Base-by-base conservation (phyloP, 2,888 invertebrate species). In the Taphrorychus bicolor region DNA sequence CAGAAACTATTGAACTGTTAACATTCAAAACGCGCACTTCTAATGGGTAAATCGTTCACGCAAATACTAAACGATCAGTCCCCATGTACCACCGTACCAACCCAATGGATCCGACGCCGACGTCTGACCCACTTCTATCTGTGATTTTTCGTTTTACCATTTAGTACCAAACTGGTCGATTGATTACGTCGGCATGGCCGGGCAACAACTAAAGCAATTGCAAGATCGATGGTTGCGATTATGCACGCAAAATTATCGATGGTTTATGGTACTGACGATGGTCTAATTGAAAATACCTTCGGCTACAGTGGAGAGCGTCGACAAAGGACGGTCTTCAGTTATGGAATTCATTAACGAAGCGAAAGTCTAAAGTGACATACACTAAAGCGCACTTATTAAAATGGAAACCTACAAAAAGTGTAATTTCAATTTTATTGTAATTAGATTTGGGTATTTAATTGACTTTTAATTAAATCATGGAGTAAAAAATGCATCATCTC, bases 111-210 rank as follows among this genome's bases (percentile, higher is more conserved):
- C 57, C 59, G 67, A 64, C n/a, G n/a, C n/a, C n/a, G n/a, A n/a
- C n/a, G 69, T 57, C 40, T 69, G 69, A 65, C 69, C 69, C 60
- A 69, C 69, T 69, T 69, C 48, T 23, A n/a, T 23, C 17, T 18
- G 7, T 19, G 48, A 62, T 64, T 65, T 65, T 63, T 64, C 45
- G 69, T 32, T 32, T 64, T 63, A 59, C 53, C 64, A 64, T 68
- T 64, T 63, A 62, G 49, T 24, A 16, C 40, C 18, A 62, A 57
- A 42, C 61, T 52, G 49, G 52, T 61, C 57, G 66, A 59, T 59
- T 51, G 59, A 40, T 59, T 49, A 51, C 51, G 40, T 14, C 24
- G 19, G 23, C 9, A 40, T 42, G 60, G 41, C 4, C 19, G 21
- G 49, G 51, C 64, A 42, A 64, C 51, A 51, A 49, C 9, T 16